A percentile compares a stretch with the other conserved stretches of the same genome.
Conservation (phyloP, 2,888 invertebrate genomes). For the Priocnemis perturbator region DNA sequence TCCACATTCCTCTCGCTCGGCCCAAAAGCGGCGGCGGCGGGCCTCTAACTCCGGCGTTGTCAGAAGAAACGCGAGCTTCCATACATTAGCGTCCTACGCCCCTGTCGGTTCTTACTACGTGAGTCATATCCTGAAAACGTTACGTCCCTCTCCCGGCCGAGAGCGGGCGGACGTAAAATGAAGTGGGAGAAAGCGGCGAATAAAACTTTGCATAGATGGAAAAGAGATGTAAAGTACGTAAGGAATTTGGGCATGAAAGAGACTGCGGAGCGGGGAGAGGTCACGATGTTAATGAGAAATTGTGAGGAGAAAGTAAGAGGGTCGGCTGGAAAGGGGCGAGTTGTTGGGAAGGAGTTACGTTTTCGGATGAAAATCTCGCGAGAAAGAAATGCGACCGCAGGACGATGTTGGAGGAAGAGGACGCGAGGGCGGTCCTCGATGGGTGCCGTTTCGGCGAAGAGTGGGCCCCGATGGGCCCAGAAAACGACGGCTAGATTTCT, state of each 20-base stretch:
- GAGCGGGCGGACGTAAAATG: not conserved
- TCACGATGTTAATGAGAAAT: no score
- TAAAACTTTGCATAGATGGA: not conserved
- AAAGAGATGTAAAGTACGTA: not conserved
- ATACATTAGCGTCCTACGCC: conserved; percentile 18
- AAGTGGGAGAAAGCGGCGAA: not conserved
- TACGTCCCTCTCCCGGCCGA: not conserved
- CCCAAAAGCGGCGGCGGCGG: conserved; percentile 32
- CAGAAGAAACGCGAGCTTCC: conserved; percentile 21
- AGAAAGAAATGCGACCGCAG: not conserved
- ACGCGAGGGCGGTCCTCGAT: conserved; percentile 31
- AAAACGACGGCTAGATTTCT: conserved; percentile 48
- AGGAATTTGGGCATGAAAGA: no score
- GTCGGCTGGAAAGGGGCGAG: no score
- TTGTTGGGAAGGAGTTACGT: no score
- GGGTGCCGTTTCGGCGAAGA: conserved; percentile 52
- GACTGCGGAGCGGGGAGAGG: no score
- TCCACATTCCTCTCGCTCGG: conserved; percentile 37
- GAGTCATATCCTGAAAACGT: conserved; percentile 19
- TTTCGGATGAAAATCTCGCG: not conserved
- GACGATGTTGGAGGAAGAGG: conserved; percentile 26
- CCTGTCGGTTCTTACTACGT: conserved; percentile 5
- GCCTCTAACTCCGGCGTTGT: not conserved
- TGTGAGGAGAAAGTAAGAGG: no score
- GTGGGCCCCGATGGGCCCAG: conserved; percentile 38